phyloP scores from a whole-genome alignment of 2,888 invertebrate genomes.

The Ramazzottius varieornatus region DNA sequence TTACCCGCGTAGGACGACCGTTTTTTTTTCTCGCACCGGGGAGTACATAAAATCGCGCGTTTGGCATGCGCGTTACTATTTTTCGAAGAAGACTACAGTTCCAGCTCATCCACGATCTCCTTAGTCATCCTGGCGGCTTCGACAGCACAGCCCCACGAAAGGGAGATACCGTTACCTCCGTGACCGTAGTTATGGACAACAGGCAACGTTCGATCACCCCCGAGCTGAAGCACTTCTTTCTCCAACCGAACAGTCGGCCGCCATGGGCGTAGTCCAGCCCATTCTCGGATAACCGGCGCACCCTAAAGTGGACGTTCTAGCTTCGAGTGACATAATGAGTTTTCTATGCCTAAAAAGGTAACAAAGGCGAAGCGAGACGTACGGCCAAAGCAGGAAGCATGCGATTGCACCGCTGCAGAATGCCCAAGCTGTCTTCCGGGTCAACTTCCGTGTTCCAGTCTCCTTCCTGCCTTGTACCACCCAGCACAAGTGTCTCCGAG shows the following conservation, averaged over 20 bases:
- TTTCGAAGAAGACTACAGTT: no score
- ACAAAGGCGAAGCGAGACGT: no score
- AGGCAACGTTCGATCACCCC: slow-evolving; percentile 19
- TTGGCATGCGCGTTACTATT: no score
- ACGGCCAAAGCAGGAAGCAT: slow-evolving; percentile 39
- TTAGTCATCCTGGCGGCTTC: slow-evolving; percentile 41
- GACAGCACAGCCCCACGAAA: slow-evolving; percentile 58
- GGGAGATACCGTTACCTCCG: slow-evolving; percentile 69
- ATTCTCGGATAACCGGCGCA: slow-evolving; percentile 37
- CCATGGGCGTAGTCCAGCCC: slow-evolving; percentile 60
- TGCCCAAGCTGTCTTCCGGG: slow-evolving; percentile 43
- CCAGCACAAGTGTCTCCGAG: slow-evolving; percentile 28
- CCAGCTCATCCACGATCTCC: slow-evolving; percentile 3
- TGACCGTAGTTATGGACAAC: slow-evolving; percentile 83
- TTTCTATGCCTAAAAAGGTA: no score
- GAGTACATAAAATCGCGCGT: no score
- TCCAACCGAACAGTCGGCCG: slow-evolving; percentile 29
- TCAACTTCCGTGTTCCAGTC: slow-evolving; percentile 40
- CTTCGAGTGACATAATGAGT: no score
- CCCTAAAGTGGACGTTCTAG: slow-evolving; percentile 14
- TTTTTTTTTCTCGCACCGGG: no score
- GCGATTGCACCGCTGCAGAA: slow-evolving; percentile 47
- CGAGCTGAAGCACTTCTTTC: slow-evolving; percentile 14
- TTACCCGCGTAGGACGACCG: no score
- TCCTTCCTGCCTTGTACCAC: slow-evolving; percentile 57